Evolutionary conservation across 92 coral and sea anemone species (phyloP).

Genomic region (Porites evermanni): DNA sequence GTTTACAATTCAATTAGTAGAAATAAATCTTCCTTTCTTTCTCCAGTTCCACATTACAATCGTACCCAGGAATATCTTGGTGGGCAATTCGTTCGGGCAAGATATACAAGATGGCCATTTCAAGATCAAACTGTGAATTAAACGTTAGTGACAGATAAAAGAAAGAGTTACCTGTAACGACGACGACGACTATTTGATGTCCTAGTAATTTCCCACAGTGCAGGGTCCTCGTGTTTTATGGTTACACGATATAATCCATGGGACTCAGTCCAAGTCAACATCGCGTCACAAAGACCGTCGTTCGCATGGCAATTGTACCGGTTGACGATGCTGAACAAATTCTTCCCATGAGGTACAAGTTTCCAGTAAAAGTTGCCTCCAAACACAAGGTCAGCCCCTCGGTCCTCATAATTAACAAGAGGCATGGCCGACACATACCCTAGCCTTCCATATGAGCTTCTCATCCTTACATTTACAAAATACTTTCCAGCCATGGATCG

Average conservation of each 20-base stretch:
- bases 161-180: not conserved
- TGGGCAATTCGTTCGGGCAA: not conserved
- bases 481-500: conserved; percentile 39
- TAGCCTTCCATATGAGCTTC: conserved; percentile 15
- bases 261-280: conserved; percentile 2
- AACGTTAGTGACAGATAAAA: not conserved
- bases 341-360: conserved; percentile 59
- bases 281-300: conserved; percentile 10
- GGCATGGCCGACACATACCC: conserved; percentile 17
- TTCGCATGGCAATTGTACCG: conserved; percentile 21
- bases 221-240: conserved; percentile 8
- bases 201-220: conserved; percentile 24
- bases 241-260: not conserved
- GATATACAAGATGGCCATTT: not conserved
- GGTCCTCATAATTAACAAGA: not conserved
- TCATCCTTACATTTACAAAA: not conserved
- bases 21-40: no score
- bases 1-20: no score
- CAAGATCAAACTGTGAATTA: not conserved
- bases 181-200: not conserved
- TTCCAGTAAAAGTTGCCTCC: conserved; percentile 39
- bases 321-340: conserved; percentile 48
- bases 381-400: not conserved
- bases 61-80: no score
- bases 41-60: no score